Evolutionary conservation across 2,113 vertebrate species (phyloP).

Genomic region (Osmerus eperlanus): DNA sequence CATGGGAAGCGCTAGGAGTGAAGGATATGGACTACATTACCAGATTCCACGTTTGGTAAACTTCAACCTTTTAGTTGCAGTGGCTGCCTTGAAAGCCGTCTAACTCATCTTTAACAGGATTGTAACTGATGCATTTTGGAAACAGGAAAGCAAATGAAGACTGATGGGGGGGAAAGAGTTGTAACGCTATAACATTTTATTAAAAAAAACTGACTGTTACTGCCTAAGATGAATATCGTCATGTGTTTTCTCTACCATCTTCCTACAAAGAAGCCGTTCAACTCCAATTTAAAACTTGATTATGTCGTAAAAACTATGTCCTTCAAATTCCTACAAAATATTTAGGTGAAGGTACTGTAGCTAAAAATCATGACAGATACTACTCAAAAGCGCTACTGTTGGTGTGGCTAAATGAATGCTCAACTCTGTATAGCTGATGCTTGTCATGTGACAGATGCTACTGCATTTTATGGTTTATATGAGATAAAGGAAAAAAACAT

Average conservation of each 20-base stretch:
- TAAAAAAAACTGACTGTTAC: slow-evolving; percentile 41
- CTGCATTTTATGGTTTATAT: slow-evolving; percentile 37
- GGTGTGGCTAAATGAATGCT: slow-evolving; percentile 32
- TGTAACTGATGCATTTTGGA: slow-evolving; percentile 5
- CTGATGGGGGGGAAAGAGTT: slow-evolving; percentile 13
- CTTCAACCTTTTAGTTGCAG: slow-evolving; percentile 40
- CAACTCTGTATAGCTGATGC: slow-evolving; percentile 27
- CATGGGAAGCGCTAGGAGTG: slow-evolving; percentile 31
- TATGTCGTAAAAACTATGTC: slow-evolving; percentile 16
- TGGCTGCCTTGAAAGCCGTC: slow-evolving; percentile 28
- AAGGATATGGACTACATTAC: slow-evolving; percentile 13
- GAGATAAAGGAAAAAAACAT: slow-evolving; percentile 14
- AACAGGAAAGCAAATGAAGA: slow-evolving; percentile 8
- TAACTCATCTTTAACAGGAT: slow-evolving; percentile 19
- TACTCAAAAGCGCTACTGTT: slow-evolving; percentile 11
- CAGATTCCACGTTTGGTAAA: slow-evolving; percentile 9
- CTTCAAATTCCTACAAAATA: slow-evolving; percentile 21
- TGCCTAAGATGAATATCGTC: slow-evolving; percentile 19
- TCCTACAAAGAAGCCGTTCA: slow-evolving; percentile 8
- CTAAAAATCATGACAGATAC: slow-evolving; percentile 7
- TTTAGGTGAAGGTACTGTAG: slow-evolving; percentile 2
- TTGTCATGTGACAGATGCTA: slow-evolving; percentile 36
- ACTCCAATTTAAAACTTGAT: slow-evolving; percentile 10
- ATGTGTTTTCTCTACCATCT: slow-evolving; percentile 26
- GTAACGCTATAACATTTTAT: slow-evolving; percentile 5